Percentiles rank a stretch among this genome's conserved stretches.
Conservation (phyloP, 2,888 invertebrate species). For the Pasiphila rectangulata region DNA sequence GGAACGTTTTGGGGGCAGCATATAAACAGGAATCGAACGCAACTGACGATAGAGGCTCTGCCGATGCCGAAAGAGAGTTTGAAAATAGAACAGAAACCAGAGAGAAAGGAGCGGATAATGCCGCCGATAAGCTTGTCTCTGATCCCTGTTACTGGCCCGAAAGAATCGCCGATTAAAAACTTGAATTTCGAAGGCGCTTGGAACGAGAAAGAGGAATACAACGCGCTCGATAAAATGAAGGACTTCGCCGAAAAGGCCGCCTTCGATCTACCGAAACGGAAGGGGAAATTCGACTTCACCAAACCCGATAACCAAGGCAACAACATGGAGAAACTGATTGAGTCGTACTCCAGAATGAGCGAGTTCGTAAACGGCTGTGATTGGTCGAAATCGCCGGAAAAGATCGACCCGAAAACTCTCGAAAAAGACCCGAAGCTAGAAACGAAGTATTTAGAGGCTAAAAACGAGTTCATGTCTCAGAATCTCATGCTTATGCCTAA, state of each 20-base stretch:
- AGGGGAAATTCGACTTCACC: conserved; percentile 59
- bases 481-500: conserved; percentile 72
- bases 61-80: conserved; percentile 62
- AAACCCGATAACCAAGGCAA: conserved; percentile 54
- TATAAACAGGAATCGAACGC: conserved; percentile 76
- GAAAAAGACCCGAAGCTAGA: conserved; percentile 64
- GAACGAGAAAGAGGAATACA: conserved; percentile 70
- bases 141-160: conserved; percentile 67
- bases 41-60: conserved; percentile 73
- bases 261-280: conserved; percentile 68
- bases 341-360: conserved; percentile 71
- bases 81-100: conserved; percentile 63
- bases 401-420: conserved; percentile 51
- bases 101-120: conserved; percentile 63
- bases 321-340: conserved; percentile 66
- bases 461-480: conserved; percentile 75
- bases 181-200: conserved; percentile 56
- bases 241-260: conserved; percentile 76
- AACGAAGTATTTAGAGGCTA: conserved; percentile 71
- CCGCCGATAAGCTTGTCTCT: conserved; percentile 73
- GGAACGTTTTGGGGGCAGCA: conserved; percentile 64
- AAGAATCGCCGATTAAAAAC: conserved; percentile 64
- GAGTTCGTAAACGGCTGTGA: conserved; percentile 77
- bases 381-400: conserved; percentile 65
- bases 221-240: conserved; percentile 77